These are phyloP conservation scores for Tolmerus cingulatus DNA, from an alignment of 2,888 invertebrate genomes.

Conservation along the genomic window DNA sequence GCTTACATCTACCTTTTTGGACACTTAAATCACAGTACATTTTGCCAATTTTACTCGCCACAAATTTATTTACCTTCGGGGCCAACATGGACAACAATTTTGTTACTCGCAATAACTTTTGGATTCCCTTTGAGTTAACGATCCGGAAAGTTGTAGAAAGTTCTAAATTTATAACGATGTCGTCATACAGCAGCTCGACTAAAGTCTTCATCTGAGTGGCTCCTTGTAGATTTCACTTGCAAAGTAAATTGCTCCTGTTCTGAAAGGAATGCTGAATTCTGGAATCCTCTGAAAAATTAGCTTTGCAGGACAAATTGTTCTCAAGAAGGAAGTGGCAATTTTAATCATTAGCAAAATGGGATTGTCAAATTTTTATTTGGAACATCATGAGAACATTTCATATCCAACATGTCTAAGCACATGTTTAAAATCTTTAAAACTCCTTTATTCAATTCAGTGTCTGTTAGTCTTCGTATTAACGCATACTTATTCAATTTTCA, in stretches of 20 bases:
- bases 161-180: conserved; percentile 9
- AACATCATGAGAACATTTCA: too few species aligned
- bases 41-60: background rate
- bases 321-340: background rate
- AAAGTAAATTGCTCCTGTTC: background rate
- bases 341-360: background rate
- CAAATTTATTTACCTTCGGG: background rate
- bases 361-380: too few species aligned
- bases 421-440: too few species aligned
- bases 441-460: too few species aligned
- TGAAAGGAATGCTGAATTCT: background rate
- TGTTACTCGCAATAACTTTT: background rate
- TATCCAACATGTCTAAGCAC: too few species aligned
- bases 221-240: background rate
- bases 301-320: background rate
- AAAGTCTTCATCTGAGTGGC: background rate
- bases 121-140: conserved; percentile 10
- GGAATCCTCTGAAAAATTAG: background rate
- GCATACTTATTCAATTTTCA: too few species aligned
- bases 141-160: conserved; percentile 6
- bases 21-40: background rate
- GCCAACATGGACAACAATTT: conserved; percentile 16
- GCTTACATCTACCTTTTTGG: background rate
- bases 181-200: background rate
- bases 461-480: too few species aligned